Evolutionary conservation across 2,113 vertebrate species (phyloP).

Genomic region (Forbesichthys papilliferus): DNA sequence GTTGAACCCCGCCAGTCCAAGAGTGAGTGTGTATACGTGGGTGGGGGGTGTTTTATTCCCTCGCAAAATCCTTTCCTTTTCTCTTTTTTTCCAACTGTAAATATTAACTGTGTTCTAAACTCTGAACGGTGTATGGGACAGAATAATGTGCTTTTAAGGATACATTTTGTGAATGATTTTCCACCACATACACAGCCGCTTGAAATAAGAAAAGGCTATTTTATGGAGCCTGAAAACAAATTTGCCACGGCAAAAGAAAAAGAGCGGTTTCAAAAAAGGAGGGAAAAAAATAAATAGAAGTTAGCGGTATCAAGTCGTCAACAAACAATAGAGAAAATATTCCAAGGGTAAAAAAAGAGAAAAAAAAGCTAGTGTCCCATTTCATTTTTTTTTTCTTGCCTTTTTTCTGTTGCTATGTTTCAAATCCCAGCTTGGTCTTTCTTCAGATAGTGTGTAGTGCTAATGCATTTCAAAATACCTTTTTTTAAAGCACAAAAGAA

Average conservation of each 20-base stretch:
- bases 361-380: constrained; percentile 64
- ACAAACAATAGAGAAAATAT: constrained; percentile 68
- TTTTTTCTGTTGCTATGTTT: constrained; percentile 63
- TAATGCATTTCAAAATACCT: constrained; percentile 76
- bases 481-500: constrained; percentile 74
- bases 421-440: constrained; percentile 75
- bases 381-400: constrained; percentile 43
- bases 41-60: constrained; percentile 79
- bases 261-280: constrained; percentile 49
- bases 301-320: constrained; percentile 75
- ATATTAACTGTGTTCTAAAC: constrained; percentile 83
- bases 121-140: constrained; percentile 75
- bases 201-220: constrained; percentile 80
- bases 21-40: constrained; percentile 78
- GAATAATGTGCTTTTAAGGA: constrained; percentile 84
- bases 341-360: constrained; percentile 54
- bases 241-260: constrained; percentile 69
- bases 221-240: constrained; percentile 80
- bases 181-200: constrained; percentile 71
- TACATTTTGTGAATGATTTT: constrained; percentile 82
- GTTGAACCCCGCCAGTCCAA: constrained; percentile 77
- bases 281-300: constrained; percentile 63
- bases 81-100: constrained; percentile 66
- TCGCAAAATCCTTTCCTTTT: constrained; percentile 73
- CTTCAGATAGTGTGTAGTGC: constrained; percentile 72